Evolutionary conservation across 2,888 invertebrate species (phyloP), one percentile per base, ranked within the genome.

Genomic region (Thera britannica): DNA sequence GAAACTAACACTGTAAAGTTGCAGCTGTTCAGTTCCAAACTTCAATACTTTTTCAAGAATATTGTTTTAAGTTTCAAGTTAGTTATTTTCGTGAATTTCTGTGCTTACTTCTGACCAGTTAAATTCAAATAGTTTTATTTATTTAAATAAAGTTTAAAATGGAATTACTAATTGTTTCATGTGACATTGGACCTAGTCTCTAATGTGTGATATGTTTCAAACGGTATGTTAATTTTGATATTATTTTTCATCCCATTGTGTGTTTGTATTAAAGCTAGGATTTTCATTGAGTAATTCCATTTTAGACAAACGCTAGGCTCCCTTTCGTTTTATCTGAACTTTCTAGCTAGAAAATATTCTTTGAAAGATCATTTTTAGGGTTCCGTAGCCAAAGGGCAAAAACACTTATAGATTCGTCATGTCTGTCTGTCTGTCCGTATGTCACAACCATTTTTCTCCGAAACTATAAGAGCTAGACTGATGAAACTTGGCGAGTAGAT

Each of bases 81-180:
- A 23, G n/a, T 65, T 57, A 57, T 57, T 57, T 23, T 57, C 44
- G 44, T 44, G 2, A 44, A 9, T 9, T 34, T 6, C 9, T 46
- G 41, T 60, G 51, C 34, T 54, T 51, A 23, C 44, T 54, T 61
- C 11, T 52, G 41, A n/a, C n/a, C n/a, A n/a, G n/a, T n/a, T n/a
- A n/a, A n/a, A n/a, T n/a, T n/a, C n/a, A n/a, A n/a, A n/a, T n/a
- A n/a, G n/a, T n/a, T n/a, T n/a, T n/a, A n/a, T n/a, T n/a, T n/a
- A n/a, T n/a, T 49, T 60, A 59, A 59, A 62, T 46, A n/a, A 62
- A 44, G 58, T 56, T 55, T 79, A 83, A 85, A 90, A 87, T 92
- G 92, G 90, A 92, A 92, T 92, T 92, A 90, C 90, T 90, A 86
- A 85, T 78, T 65, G 74, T 81, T 78, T 70, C 62, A 57, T 71